Base-by-base conservation (phyloP, 2,797 vertebrate genomes). In the Australoheros facetus region DNA sequence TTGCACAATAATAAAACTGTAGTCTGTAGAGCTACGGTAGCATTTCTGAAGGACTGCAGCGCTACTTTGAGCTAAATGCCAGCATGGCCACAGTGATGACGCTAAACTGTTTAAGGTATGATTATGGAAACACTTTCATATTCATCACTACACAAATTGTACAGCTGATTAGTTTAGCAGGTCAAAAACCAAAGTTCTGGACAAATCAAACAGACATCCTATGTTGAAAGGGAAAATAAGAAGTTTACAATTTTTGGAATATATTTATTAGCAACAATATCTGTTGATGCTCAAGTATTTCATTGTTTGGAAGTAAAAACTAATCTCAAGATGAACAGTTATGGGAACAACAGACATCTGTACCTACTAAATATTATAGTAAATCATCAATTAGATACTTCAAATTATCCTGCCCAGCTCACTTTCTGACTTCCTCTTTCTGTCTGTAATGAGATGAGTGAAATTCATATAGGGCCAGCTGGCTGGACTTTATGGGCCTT, bases 401-500 rank as follows among this genome's bases (percentile, higher is more conserved):
- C 23, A 12, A 45, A 45, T 64, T 3, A 45, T 64, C 23, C 56
- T 62, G 45, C 75, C 13, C 30, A 51, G 51, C 21, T 75, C 34
- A 28, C 51, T 71, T 58, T 76, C 59, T 54, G 16, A 75, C 77
- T 87, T 71, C 48, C 60, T 78, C 16, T 76, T n/a, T 32, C 76
- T 82, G 71, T 84, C n/a, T 87, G 28, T 81, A 70, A 77, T 79
- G 73, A 87, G 92, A 91, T 87, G 76, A 89, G 79, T 85, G 85
- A 85, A 85, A 92, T 90, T 92, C 80, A 85, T 88, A 79, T 42
- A 28, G 54, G 78, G 83, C 86, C 91, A 93, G 91, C 90, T 93
- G 93, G 88, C 78, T 79, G 60, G 71, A 75, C 85, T 95, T 95
- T 93, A 95, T 89, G 77, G 89, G 89, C 81, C 82, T 89, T 56